phyloP scores from a whole-genome alignment of 2,797 vertebrate species.

The Bryconaethiops microstoma region DNA sequence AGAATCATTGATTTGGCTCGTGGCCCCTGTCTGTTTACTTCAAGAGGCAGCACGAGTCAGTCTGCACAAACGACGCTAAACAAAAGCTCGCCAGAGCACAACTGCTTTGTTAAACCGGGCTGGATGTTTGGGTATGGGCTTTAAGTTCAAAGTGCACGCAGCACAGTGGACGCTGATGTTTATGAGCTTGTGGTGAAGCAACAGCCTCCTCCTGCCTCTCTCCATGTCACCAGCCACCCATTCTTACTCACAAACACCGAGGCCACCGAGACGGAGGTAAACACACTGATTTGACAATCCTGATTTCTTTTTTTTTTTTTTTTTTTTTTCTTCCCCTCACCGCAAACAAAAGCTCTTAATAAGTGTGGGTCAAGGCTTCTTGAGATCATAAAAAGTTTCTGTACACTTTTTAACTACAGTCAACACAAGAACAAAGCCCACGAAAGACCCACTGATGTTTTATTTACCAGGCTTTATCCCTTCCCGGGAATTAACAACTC shows the following conservation, averaged over 20 bases:
- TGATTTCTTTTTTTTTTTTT: slow-evolving; percentile 3
- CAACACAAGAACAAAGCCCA: slow-evolving; percentile 20
- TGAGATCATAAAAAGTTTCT: not conserved
- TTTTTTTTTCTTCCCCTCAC: not conserved
- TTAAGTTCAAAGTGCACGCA: slow-evolving; percentile 46
- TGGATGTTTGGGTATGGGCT: slow-evolving; percentile 57
- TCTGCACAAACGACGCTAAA: slow-evolving; percentile 47
- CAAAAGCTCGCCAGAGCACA: slow-evolving; percentile 48
- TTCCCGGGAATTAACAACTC: not conserved
- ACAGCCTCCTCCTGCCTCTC: slow-evolving; percentile 48
- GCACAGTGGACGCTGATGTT: slow-evolving; percentile 50
- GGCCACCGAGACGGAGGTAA: slow-evolving; percentile 47
- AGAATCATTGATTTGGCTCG: slow-evolving; percentile 40
- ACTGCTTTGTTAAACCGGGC: slow-evolving; percentile 50
- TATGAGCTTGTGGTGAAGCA: slow-evolving; percentile 54
- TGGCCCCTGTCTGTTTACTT: slow-evolving; percentile 48
- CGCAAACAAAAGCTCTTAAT: slow-evolving; percentile 41
- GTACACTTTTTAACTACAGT: slow-evolving; percentile 6
- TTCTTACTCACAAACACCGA: slow-evolving; percentile 48
- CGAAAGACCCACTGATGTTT: not conserved
- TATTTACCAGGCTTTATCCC: not conserved
- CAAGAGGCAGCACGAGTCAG: slow-evolving; percentile 27
- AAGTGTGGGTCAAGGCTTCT: slow-evolving; percentile 24
- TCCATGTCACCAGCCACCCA: slow-evolving; percentile 49
- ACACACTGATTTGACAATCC: slow-evolving; percentile 55